Evolutionary conservation across 2,113 vertebrate species (phyloP).

Genomic region (Sceloporus tristichus): DNA sequence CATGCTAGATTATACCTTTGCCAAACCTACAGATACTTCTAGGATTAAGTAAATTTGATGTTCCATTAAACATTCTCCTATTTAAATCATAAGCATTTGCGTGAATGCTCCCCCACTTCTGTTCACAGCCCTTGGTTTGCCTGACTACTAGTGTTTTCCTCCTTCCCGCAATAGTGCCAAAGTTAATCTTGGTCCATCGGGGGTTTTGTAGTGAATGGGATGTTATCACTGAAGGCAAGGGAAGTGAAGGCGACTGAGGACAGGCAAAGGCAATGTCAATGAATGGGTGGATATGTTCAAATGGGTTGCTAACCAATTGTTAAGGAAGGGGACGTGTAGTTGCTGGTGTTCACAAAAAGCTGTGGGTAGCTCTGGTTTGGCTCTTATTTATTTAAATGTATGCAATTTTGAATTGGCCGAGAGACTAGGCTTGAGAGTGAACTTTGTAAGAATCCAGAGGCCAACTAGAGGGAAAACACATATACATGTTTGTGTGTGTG

Average conservation of each 20-base stretch:
- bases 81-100: background rate
- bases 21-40: background rate
- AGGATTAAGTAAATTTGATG: too few species aligned
- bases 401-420: constrained; percentile 25
- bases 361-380: background rate
- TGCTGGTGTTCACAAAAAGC: background rate
- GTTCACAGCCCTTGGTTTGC: background rate
- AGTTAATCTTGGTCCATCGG: background rate
- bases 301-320: background rate
- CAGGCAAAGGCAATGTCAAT: background rate
- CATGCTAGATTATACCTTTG: background rate
- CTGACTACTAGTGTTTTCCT: background rate
- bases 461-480: background rate
- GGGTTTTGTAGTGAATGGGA: background rate
- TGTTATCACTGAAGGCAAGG: background rate
- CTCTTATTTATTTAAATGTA: constrained; percentile 27
- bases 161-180: too few species aligned
- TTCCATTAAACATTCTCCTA: background rate
- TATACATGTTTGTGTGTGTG: too few species aligned
- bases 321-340: background rate
- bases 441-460: background rate
- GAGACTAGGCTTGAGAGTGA: background rate
- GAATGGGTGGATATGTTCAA: too few species aligned
- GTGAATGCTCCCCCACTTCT: background rate
- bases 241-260: background rate